Percentiles rank a stretch among this genome's conserved stretches.
Conservation (phyloP, 2,888 invertebrate genomes). For the Phortica okadai region DNA sequence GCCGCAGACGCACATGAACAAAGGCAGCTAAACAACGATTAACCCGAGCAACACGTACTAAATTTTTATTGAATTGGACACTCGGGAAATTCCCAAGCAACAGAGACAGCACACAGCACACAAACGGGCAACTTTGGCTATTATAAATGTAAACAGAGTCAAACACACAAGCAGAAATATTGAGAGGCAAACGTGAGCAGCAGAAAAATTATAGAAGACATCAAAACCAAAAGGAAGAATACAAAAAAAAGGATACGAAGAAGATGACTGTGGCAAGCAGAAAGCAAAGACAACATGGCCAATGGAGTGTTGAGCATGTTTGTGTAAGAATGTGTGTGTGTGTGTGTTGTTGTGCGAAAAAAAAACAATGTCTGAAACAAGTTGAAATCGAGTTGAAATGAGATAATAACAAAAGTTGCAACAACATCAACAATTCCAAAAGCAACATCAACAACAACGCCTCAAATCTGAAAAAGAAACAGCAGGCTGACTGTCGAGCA, state of each 20-base stretch:
- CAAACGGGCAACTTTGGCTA: constrained; percentile 18
- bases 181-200: too few species aligned
- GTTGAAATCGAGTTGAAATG: neutral
- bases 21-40: constrained; percentile 48
- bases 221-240: neutral
- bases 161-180: constrained; percentile 6
- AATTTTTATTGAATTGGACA: constrained; percentile 55
- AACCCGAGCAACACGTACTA: constrained; percentile 55
- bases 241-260: neutral
- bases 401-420: neutral
- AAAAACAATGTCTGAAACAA: neutral
- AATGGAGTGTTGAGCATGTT: too few species aligned
- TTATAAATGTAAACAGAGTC: constrained; percentile 32
- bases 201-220: too few species aligned
- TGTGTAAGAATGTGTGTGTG: too few species aligned
- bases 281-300: too few species aligned
- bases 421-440: neutral
- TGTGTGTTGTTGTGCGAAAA: too few species aligned
- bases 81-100: constrained; percentile 37
- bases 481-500: neutral
- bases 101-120: neutral
- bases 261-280: neutral
- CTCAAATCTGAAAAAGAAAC: constrained; percentile 5
- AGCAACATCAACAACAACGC: neutral
- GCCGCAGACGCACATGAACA: neutral